phyloP scores from a whole-genome alignment of 2,113 vertebrate species.

The Progne subis region DNA sequence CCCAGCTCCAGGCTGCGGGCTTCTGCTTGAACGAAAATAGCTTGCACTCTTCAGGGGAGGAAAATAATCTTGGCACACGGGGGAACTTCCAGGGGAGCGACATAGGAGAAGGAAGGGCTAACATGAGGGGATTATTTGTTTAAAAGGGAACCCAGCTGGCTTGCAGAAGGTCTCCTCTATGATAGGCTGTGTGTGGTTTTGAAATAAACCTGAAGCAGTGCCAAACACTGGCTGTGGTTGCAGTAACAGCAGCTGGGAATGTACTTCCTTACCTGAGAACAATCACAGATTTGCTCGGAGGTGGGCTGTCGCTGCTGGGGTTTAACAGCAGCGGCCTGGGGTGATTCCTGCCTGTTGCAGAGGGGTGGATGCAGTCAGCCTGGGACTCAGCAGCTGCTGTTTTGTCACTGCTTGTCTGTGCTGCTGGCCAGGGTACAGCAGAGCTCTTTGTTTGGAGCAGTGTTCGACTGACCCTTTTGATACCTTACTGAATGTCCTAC shows the following conservation, averaged over 20 bases:
- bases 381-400: not conserved
- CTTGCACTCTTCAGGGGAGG: not conserved
- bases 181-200: not conserved
- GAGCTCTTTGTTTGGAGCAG: not conserved
- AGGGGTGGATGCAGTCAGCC: not conserved
- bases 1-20: not conserved
- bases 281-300: not conserved
- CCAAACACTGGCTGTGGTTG: not conserved
- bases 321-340: not conserved
- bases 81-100: slow-evolving; percentile 8
- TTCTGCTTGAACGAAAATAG: not conserved
- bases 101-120: not conserved
- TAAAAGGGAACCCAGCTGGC: slow-evolving; percentile 29
- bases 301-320: not conserved
- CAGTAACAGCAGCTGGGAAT: slow-evolving; percentile 24
- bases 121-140: slow-evolving; percentile 36
- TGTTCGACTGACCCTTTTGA: not conserved
- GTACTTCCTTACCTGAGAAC: not conserved
- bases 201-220: slow-evolving; percentile 25
- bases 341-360: not conserved
- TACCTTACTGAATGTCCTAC: not conserved
- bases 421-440: not conserved
- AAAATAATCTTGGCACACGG: not conserved
- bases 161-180: slow-evolving; percentile 12
- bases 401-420: not conserved